Percentiles rank a stretch among this genome's conserved stretches.
Conservation (phyloP, 2,113 vertebrate genomes). For the Tyrannus savana region DNA sequence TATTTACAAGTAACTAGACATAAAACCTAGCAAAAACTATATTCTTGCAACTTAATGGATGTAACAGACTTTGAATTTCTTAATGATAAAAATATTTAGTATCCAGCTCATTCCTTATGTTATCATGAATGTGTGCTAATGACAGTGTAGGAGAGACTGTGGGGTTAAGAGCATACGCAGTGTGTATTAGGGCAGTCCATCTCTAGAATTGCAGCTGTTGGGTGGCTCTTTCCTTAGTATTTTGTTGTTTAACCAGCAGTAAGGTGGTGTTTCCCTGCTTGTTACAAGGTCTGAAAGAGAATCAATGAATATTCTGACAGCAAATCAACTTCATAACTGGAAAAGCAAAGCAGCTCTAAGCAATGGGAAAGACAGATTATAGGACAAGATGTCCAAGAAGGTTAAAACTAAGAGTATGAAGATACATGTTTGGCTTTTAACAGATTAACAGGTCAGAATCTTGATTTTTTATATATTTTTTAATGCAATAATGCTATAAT, state of each 20-base stretch:
- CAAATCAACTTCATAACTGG: background rate
- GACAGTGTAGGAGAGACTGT: background rate
- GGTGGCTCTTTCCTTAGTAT: background rate
- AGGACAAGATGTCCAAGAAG: background rate
- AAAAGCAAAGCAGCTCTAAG: background rate
- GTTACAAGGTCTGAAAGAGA: background rate
- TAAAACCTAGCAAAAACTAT: background rate
- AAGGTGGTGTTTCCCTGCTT: background rate
- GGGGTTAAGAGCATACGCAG: background rate
- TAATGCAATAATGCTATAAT: no score
- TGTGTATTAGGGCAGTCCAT: rapidly evolving
- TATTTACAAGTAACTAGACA: background rate
- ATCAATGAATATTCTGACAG: background rate
- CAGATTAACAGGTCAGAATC: background rate
- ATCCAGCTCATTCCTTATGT: background rate
- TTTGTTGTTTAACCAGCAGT: background rate
- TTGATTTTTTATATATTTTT: background rate
- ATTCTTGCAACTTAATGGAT: background rate
- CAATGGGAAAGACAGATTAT: background rate
- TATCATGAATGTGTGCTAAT: background rate
- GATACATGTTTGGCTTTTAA: background rate
- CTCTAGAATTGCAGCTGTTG: background rate
- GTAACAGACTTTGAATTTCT: background rate
- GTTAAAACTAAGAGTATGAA: background rate
- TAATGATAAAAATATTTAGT: background rate